Evolutionary conservation across 2,797 vertebrate genomes (phyloP).

Genomic region (Philypnodon macrostomus): DNA sequence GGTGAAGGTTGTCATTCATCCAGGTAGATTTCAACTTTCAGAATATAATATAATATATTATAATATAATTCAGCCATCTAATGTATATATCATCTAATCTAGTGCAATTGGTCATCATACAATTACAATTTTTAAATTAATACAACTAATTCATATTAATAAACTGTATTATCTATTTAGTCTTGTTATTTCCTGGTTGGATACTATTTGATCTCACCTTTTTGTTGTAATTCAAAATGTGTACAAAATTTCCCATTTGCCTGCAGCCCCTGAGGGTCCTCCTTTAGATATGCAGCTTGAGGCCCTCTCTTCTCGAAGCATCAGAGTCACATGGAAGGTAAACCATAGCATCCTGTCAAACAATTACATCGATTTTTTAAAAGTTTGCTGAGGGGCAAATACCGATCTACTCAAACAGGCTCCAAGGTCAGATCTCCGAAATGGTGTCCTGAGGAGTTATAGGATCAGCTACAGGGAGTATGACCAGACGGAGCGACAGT

Average conservation of each 20-base stretch:
- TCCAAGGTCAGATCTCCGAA: constrained; percentile 46
- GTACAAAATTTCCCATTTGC: constrained; percentile 6
- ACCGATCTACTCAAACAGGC: constrained; percentile 37
- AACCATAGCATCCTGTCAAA: not conserved
- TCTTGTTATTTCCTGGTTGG: no score
- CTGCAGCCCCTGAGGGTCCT: constrained; percentile 61
- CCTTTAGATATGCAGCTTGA: constrained; percentile 56
- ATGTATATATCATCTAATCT: no score
- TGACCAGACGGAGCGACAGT: constrained; percentile 14
- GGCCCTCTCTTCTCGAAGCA: constrained; percentile 40
- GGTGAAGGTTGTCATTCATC: no score
- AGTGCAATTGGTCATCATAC: no score
- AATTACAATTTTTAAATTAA: no score
- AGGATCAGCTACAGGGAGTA: constrained; percentile 56
- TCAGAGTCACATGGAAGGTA: constrained; percentile 68
- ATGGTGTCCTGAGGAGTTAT: constrained; percentile 58
- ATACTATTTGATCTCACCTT: no score
- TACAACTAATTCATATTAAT: no score
- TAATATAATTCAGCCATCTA: no score
- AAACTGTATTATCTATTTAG: no score
- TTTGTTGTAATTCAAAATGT: no score
- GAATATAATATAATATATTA: no score
- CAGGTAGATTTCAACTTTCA: no score
- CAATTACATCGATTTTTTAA: not conserved
- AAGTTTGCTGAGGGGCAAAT: not conserved